These are phyloP conservation scores for Nyctalus aviator DNA, from an alignment of 2,797 vertebrate species.

Conservation along the genomic window DNA sequence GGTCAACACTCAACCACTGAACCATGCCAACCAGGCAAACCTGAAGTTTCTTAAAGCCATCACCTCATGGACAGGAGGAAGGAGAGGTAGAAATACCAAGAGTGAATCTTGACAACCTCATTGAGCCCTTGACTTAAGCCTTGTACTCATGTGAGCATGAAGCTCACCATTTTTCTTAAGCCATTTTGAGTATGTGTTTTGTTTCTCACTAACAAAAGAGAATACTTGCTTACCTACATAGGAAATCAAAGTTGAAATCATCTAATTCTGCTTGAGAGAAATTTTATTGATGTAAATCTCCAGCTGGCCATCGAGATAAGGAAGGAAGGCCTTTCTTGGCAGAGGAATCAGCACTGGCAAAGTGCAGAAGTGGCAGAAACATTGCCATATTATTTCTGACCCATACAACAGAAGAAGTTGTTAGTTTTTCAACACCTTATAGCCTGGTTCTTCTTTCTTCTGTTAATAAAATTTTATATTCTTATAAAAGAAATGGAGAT, in stretches of 20 bases:
- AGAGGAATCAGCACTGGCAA: neutral
- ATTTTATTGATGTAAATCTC: constrained; percentile 10
- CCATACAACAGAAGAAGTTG: neutral
- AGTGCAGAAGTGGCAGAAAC: neutral
- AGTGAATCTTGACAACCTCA: neutral
- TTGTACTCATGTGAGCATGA: neutral
- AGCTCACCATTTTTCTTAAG: neutral
- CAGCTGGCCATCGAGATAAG: neutral
- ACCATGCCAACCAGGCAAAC: neutral
- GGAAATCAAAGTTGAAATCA: neutral
- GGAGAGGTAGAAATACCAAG: neutral
- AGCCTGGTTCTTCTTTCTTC: neutral
- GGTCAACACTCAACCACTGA: too few relatives aligned
- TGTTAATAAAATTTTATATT: neutral
- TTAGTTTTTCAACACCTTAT: neutral
- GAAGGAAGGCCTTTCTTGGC: neutral
- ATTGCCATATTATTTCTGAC: neutral
- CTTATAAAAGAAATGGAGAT: neutral
- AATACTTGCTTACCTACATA: neutral
- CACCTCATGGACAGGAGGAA: neutral
- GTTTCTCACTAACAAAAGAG: neutral
- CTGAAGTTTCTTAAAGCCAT: neutral
- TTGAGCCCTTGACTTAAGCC: neutral
- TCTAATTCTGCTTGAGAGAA: neutral
- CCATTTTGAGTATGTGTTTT: neutral